These are phyloP conservation scores for Aphelocoma coerulescens DNA, from an alignment of 2,113 vertebrate genomes.

Conservation along the genomic window DNA sequence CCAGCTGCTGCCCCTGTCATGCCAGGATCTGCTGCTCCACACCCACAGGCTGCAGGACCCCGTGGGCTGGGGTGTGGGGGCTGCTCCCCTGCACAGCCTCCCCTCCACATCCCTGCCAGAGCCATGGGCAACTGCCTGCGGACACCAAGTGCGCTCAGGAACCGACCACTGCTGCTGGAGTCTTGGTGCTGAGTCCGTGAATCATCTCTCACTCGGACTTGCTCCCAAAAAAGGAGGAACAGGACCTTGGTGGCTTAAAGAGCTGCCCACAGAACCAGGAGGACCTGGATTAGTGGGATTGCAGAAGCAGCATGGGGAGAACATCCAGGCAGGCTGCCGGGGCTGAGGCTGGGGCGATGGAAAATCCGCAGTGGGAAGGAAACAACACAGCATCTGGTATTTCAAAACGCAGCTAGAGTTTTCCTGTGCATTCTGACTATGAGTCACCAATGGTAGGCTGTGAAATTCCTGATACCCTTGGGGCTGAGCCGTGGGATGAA, in stretches of 20 bases:
- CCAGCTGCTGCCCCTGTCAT: background rate
- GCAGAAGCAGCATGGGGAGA: fast-evolving
- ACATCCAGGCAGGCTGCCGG: background rate
- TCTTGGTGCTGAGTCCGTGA: background rate
- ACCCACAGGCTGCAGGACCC: background rate
- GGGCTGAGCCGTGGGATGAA: fast-evolving
- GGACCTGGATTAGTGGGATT: fast-evolving
- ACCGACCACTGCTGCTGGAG: background rate
- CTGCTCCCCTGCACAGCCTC: background rate
- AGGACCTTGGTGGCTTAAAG: background rate
- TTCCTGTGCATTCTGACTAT: background rate
- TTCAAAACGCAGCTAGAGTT: background rate
- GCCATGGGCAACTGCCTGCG: fast-evolving
- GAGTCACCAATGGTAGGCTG: background rate
- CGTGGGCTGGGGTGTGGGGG: fast-evolving
- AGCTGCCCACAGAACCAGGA: background rate
- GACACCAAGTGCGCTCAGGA: fast-evolving
- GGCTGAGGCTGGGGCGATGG: background rate
- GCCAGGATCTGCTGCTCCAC: background rate
- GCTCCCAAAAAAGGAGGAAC: background rate
- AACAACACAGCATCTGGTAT: background rate
- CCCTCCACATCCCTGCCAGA: background rate
- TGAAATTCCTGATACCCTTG: background rate
- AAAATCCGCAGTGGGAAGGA: background rate
- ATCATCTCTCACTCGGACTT: fast-evolving